Evolutionary conservation across 2,113 vertebrate species (phyloP).

Genomic region (Actenoides hombroni): DNA sequence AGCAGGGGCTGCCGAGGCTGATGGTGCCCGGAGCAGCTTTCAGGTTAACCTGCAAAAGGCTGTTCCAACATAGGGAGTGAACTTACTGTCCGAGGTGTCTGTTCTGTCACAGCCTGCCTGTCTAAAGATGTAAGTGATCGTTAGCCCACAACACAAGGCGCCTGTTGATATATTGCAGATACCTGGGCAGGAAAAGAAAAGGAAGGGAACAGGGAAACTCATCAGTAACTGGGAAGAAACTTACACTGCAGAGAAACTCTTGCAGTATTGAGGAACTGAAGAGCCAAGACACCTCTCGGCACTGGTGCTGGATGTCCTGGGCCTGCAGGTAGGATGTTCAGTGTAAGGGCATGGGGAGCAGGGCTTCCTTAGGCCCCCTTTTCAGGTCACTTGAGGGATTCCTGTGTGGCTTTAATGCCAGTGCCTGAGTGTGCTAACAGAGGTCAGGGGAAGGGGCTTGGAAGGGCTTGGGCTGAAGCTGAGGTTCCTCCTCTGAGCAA

Average conservation of each 20-base stretch:
- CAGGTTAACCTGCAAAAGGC: not conserved
- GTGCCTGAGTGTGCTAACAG: rapidly evolving
- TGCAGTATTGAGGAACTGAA: not conserved
- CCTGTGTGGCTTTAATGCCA: not conserved
- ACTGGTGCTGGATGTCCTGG: rapidly evolving
- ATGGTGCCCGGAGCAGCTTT: rapidly evolving
- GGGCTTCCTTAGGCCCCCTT: not conserved
- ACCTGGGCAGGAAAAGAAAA: rapidly evolving
- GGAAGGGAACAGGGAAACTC: not conserved
- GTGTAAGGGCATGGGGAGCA: not conserved
- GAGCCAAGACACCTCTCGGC: not conserved
- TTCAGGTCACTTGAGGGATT: not conserved
- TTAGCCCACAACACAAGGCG: too few species aligned
- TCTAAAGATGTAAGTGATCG: not conserved
- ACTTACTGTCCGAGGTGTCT: not conserved
- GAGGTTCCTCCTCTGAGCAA: not conserved
- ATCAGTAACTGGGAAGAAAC: not conserved
- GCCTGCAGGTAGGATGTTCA: rapidly evolving
- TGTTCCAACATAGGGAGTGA: too few species aligned
- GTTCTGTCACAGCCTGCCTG: not conserved
- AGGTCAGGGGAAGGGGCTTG: not conserved
- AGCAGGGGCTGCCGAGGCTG: not conserved
- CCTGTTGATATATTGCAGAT: not conserved
- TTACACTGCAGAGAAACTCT: not conserved
- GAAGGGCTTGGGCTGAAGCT: not conserved